Base-by-base conservation (phyloP, 2,888 invertebrate genomes). In the Campoplex nolae region DNA sequence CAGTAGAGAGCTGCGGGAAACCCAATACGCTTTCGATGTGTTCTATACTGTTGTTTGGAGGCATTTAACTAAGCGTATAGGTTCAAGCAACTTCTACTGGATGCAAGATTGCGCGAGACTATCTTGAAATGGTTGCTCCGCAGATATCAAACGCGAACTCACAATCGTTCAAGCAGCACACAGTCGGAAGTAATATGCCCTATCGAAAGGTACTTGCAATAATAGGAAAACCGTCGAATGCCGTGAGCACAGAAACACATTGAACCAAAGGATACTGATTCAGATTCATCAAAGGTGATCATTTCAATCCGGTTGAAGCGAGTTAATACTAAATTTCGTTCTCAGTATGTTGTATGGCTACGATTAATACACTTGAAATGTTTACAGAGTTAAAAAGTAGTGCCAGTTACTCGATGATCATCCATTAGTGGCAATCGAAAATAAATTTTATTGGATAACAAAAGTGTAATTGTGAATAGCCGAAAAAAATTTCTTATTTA, bases 61-160 rank as follows among this genome's bases (percentile, higher is more conserved):
- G 28, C 48, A 71, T 23, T 23, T 42, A 62, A 78, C 83, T n/a
- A 56, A 32, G 54, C 38, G 56, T 58, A 65, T 65, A 45, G 11
- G 56, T 51, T 13, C n/a, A 48, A 51, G 42, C 58, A 45, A 45
- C n/a, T 28, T 76, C 45, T 65, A 58, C 54, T 51, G 75, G 48
- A 45, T 70, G 51, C 85, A 77, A 74, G 73, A 82, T 85, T 85
- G 83, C 78, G 83, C 42, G 76, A 86, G 75, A 80, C 79, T 73
- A 48, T 73, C 71, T 67, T 62, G 71, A 35, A 71, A 86, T 54
- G 56, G 71, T 62, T 76, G 80, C 48, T n/a, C 76, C 2, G 54
- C 71, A 67, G 75, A 48, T 51, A 73, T 80, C 65, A 68, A 79
- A 67, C 80, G 45, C 7, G n/a, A 28, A 32, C 71, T 67, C 56